Evolutionary conservation across 1,140 invertebrate genomes (phyloP), one percentile per base, ranked within the genome.

Genomic region (Aphelinus certus): DNA sequence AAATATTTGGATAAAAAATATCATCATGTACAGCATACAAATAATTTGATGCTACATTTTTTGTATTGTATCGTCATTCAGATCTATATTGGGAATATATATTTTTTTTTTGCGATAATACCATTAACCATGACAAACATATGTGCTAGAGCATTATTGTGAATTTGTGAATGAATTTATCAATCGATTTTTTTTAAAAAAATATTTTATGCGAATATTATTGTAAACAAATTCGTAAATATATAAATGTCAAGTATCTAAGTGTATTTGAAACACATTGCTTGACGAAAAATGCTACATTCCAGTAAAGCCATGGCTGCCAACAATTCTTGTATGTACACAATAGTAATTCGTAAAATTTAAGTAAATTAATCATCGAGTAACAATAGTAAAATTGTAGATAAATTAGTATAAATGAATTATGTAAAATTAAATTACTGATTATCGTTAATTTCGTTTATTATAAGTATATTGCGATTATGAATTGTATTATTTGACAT

Each of bases 201-300:
- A 69, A n/a, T 80, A 77, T 82, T 82, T 81, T 81, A 80, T 82
- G 79, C 81, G 80, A 71, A 83, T 83, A 83, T 53, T 67, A 77
- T 65, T 75, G 77, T 81, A 80, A 78, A 76, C 58, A 66, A 42
- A 73, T 66, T 73, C 58, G 53, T 66, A 51, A 73, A 60, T 73
- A 49, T 58, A 71, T 68, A 9, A 66, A 43, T 49, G 66, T 75
- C 49, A 71, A 71, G 62, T 10, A 42, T 10, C 9, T 65, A 49
- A 58, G 53, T 74, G 78, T 78, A 75, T 61, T 62, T 79, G 75
- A 57, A 60, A 57, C 47, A 66, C 48, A 48, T 62, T 48, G 61
- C 56, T 58, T 75, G 68, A 71, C 68, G 26, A 26, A 75, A 75
- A 75, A 75, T 75, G 67, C 61, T 76, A 71, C 75, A 76, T 76